These are phyloP conservation scores for Caprella mutica DNA, from an alignment of 2,888 invertebrate genomes.

Conservation along the genomic window DNA sequence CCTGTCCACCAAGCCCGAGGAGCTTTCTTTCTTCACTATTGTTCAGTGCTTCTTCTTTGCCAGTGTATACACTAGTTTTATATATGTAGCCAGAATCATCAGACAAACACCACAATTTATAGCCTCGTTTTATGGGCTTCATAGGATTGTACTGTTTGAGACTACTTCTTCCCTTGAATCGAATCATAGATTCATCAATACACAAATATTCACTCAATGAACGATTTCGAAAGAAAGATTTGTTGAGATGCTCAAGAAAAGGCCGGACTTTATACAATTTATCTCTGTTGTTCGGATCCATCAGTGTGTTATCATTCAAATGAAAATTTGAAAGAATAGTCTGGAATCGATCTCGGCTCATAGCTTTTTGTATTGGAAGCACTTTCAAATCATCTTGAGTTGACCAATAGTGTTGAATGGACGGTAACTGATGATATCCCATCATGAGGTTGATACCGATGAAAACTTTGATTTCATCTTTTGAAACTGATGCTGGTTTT, in stretches of 20 bases:
- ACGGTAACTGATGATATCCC: background rate
- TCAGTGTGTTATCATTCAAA: background rate
- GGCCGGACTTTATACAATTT: conserved; percentile 2
- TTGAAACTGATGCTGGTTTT: background rate
- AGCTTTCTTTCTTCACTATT: background rate
- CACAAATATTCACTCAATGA: background rate
- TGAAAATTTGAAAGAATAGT: background rate
- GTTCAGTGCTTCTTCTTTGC: conserved; percentile 36
- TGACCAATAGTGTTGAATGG: background rate
- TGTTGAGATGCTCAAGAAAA: background rate
- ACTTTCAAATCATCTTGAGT: background rate
- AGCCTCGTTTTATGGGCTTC: conserved; percentile 19
- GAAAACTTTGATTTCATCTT: background rate
- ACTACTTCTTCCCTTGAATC: background rate
- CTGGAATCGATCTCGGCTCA: background rate
- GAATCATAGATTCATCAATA: conserved; percentile 1
- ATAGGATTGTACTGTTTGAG: conserved; percentile 35
- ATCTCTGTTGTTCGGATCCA: background rate
- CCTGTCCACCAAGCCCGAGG: background rate
- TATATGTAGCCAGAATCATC: conserved; percentile 2
- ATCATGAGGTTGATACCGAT: background rate
- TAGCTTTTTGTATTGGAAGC: background rate
- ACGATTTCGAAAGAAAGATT: background rate
- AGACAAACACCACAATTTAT: conserved; percentile 6
- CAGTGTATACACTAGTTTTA: conserved; percentile 38